Base-by-base conservation (phyloP, 2,113 vertebrate species). In the Microcebus murinus region DNA sequence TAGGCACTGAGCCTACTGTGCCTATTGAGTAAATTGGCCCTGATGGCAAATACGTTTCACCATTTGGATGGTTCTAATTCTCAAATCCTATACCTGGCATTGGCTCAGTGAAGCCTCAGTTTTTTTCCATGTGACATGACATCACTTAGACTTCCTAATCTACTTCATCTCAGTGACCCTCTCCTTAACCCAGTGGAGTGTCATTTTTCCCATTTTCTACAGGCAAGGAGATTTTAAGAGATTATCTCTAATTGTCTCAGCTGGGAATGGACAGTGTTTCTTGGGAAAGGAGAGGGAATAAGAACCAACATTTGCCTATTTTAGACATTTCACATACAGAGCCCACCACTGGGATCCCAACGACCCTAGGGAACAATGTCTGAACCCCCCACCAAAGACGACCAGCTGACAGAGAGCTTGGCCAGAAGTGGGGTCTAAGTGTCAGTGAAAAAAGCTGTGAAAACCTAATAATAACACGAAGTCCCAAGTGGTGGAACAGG, bases 1-100 rank as follows among this genome's bases (percentile, higher is more conserved):
- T 81, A 74, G 45, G 11, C 21, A 20, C 52, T 83, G 11, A 34
- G n/a, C 17, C 6, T 83, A 39, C 42, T 67, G 1, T 48, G n/a
- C 85, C 45, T 71, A 4, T 45, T 36, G 18, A 14, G 6, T 83
- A 29, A 85, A 8, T 27, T n/a, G 4, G 3, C 13, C 55, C 39
- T 79, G 11, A 65, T 21, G 50, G 57, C 5, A 80, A 82, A 77
- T 39, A 95, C 90, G 88, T 97, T 97, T 97, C 91, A 96, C 97
- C 96, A 97, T 93, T 96, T 97, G 85, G 93, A 96, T 98, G 95
- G 95, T 90, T 67, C 34, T 21, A 17, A 76, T 70, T 92, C 50
- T 74, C 34, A 93, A 15, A 81, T 82, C 17, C 0, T 1, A 57
- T 14, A 13, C 55, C 50, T 94, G 39, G 20, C 57, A 48, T 27